Base-by-base conservation (phyloP, 1,140 invertebrate genomes). In the Calephelis virginiensis region DNA sequence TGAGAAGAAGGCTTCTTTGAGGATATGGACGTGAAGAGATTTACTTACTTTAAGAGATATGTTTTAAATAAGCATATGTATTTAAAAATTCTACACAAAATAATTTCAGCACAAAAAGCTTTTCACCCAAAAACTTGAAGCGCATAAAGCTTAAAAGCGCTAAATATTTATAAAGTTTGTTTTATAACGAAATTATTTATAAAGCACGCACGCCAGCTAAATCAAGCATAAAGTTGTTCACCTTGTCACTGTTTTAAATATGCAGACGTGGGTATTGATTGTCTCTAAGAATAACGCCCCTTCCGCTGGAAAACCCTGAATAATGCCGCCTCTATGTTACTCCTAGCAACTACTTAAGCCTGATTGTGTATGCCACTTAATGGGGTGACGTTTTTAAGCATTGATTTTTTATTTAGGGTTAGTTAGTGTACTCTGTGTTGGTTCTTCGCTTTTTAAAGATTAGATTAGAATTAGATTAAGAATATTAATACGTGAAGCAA, bases 211-310 rank as follows among this genome's bases (percentile, higher is more conserved):
- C 37, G 28, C 48, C 40, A 66, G 47, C 43, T 40, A 70, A 67
- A 40, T 73, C 47, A 67, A 66, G 67, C 50, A 63, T 61, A 40
- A 63, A 82, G 74, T 71, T 77, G 73, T 84, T 83, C 74, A 77
- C 76, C 78, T 86, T 77, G 78, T 75, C 73, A 77, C 68, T 76
- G 77, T 78, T 85, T 88, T 87, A 86, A 88, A 88, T 90, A 90
- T 87, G 82, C 86, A 87, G 80, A 85, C 83, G 70, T 67, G 67
- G 38, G 80, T 90, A 90, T 90, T 80, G 87, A 90, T 90, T 88
- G 84, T 88, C 82, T 82, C 85, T 81, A 83, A 88, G 83, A 90
- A 90, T 90, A 90, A 82, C 77, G 76, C 72, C 78, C 80, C 67
- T 77, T 66, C 68, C 73, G 68, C 71, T 73, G 75, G 72, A 61